These are phyloP conservation scores for Euthynnus affinis DNA, from an alignment of 2,797 vertebrate genomes.

Conservation along the genomic window DNA sequence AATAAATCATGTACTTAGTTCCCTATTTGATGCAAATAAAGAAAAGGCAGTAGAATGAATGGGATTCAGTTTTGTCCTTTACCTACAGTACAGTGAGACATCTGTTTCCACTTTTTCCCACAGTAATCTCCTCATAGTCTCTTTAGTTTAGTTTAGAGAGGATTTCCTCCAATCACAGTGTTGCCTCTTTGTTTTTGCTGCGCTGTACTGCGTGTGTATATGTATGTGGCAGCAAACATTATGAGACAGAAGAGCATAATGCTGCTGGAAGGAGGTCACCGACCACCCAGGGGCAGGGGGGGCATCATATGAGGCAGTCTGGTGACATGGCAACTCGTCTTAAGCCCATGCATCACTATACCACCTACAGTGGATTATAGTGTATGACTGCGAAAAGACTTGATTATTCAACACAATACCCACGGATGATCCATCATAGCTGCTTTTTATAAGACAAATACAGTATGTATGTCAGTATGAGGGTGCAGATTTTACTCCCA, in stretches of 20 bases:
- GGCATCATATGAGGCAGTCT: conserved; percentile 69
- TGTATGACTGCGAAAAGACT: conserved; percentile 60
- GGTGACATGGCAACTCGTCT: conserved; percentile 81
- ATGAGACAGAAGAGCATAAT: conserved; percentile 57
- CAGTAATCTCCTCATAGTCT: too few species aligned
- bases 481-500: conserved; percentile 63
- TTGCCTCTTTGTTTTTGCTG: not conserved
- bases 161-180: too few species aligned
- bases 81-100: too few species aligned
- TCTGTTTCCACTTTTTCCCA: too few species aligned
- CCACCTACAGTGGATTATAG: conserved; percentile 82
- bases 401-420: conserved; percentile 72
- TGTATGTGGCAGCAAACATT: not conserved
- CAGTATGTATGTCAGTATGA: conserved; percentile 58
- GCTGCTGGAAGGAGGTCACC: conserved; percentile 79
- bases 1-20: not conserved
- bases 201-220: not conserved
- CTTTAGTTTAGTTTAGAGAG: too few species aligned
- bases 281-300: conserved; percentile 69
- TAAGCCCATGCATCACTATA: conserved; percentile 69
- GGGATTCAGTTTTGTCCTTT: not conserved
- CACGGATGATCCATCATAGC: conserved; percentile 68
- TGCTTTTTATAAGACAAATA: conserved; percentile 57
- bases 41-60: not conserved
- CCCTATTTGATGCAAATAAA: not conserved